A percentile compares a stretch with the other conserved stretches of the same genome.
Conservation (phyloP, 2,888 invertebrate species). For the Pardosa pseudoannulata region DNA sequence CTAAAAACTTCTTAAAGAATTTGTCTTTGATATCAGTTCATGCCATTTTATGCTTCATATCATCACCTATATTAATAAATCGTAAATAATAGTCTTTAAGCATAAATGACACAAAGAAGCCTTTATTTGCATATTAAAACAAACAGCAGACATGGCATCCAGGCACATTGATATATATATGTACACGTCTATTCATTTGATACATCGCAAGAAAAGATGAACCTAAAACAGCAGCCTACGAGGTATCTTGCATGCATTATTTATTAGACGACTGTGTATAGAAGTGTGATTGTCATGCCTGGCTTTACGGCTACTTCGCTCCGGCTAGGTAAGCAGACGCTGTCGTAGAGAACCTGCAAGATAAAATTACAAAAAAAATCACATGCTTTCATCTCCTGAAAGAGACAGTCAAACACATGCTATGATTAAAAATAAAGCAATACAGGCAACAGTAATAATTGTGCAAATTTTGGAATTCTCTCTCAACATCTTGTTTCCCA, state of each 20-base stretch:
- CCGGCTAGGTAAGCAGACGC: slow-evolving; percentile 52
- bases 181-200: slow-evolving; percentile 45
- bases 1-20: too few relatives aligned
- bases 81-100: too few relatives aligned
- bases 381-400: too few relatives aligned
- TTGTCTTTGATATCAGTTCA: too few relatives aligned
- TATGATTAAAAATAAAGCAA: too few relatives aligned
- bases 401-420: too few relatives aligned
- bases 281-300: slow-evolving; percentile 59
- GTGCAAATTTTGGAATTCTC: too few relatives aligned
- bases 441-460: too few relatives aligned
- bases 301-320: slow-evolving; percentile 52
- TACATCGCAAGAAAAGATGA: background rate
- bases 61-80: too few relatives aligned
- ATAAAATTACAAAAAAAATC: too few relatives aligned
- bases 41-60: too few relatives aligned
- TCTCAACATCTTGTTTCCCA: too few relatives aligned
- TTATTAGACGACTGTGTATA: slow-evolving; percentile 37
- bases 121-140: slow-evolving; percentile 31
- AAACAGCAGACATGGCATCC: slow-evolving; percentile 21
- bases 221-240: slow-evolving; percentile 11
- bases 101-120: slow-evolving; percentile 16
- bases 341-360: slow-evolving; percentile 57
- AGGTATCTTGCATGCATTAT: background rate
- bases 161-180: slow-evolving; percentile 27